These are phyloP conservation scores for Zaprionus nigranus DNA, from an alignment of 1,140 invertebrate genomes.

Conservation along the genomic window DNA sequence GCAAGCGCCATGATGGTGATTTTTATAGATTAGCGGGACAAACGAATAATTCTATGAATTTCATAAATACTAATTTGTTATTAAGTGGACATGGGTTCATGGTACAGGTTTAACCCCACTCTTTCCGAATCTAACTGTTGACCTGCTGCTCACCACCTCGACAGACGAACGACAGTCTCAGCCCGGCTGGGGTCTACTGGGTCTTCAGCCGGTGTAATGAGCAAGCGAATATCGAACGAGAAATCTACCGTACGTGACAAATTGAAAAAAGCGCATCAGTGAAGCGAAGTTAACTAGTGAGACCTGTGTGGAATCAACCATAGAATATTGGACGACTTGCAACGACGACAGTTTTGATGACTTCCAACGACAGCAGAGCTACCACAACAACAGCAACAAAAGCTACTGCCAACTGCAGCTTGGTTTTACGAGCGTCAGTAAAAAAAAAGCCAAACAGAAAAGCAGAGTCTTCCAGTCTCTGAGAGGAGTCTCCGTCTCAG, in stretches of 20 bases:
- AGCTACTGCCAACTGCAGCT: constrained; percentile 60
- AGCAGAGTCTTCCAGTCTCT: constrained; percentile 1
- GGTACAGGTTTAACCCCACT: background rate
- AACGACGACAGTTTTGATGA: constrained; percentile 69
- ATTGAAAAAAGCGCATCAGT: constrained; percentile 83
- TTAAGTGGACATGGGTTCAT: constrained; percentile 39
- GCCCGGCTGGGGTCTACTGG: constrained; percentile 12
- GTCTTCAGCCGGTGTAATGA: constrained; percentile 51
- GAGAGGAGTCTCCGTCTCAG: background rate
- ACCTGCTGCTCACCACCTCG: too few relatives aligned
- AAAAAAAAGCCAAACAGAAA: constrained; percentile 48
- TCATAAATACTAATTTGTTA: constrained; percentile 80
- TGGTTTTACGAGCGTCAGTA: constrained; percentile 69
- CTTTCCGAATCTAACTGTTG: too few relatives aligned
- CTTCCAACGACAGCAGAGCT: constrained; percentile 55
- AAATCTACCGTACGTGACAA: constrained; percentile 80
- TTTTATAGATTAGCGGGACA: constrained; percentile 60
- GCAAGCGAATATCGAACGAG: constrained; percentile 60
- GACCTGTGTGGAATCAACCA: constrained; percentile 82
- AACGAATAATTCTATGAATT: constrained; percentile 72
- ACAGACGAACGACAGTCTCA: background rate
- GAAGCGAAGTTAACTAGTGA: constrained; percentile 82
- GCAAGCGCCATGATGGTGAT: constrained; percentile 53
- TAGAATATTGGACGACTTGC: constrained; percentile 74
- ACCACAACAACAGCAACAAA: constrained; percentile 39